Percentiles rank a stretch among this genome's conserved stretches.
Evolutionary conservation across 2,113 vertebrate species (phyloP).

Genomic region (Paracanthobrama guichenoti): DNA sequence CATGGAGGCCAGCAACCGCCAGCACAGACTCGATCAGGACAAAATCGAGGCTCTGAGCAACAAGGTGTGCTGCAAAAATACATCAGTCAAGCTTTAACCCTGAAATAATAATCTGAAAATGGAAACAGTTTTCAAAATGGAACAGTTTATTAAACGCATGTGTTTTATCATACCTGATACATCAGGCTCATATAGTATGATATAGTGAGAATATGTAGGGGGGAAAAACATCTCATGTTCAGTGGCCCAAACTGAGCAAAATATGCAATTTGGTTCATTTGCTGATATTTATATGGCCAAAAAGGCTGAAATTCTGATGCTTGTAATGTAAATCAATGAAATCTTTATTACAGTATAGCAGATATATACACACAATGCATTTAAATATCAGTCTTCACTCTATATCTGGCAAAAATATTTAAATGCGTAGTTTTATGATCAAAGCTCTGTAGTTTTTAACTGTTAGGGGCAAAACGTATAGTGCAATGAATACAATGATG

Average conservation of each 20-base stretch:
- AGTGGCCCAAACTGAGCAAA: too few species aligned
- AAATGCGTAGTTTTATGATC: background rate
- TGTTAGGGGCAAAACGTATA: background rate
- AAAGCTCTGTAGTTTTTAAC: background rate
- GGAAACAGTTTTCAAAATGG: background rate
- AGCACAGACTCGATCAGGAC: slow-evolving; percentile 91
- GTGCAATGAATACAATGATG: background rate
- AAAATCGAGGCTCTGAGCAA: slow-evolving; percentile 88
- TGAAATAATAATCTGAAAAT: background rate
- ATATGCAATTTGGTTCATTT: too few species aligned
- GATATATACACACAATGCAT: background rate
- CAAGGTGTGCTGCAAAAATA: slow-evolving; percentile 77
- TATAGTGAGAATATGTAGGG: too few species aligned
- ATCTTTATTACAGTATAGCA: background rate
- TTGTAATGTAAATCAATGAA: too few species aligned
- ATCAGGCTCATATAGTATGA: too few species aligned
- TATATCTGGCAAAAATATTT: background rate
- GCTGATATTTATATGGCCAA: too few species aligned
- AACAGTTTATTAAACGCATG: background rate
- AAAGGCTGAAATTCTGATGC: too few species aligned
- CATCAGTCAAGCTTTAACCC: background rate
- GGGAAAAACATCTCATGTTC: too few species aligned
- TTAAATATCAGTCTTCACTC: background rate
- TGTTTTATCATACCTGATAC: too few species aligned
- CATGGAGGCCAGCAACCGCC: slow-evolving; percentile 86